Base-by-base conservation (phyloP, 2,113 vertebrate species). In the Gavialis gangeticus region DNA sequence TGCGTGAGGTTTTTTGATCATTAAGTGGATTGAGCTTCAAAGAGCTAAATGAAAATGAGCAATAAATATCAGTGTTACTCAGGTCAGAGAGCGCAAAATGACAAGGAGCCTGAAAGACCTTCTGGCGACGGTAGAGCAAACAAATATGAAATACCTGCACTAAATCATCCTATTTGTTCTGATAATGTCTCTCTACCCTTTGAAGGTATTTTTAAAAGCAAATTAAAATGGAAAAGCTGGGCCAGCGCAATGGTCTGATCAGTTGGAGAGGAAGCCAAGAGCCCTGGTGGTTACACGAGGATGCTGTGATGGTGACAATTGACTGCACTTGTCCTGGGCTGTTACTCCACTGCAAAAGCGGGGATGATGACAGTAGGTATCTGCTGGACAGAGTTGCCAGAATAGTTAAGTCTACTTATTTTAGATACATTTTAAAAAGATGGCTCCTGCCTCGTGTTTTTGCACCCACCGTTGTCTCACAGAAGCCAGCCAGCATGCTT, bases 1-100 rank as follows among this genome's bases (percentile, higher is more conserved):
- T 97, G 97, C 94, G 95, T 97, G 96, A 97, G 95, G 95, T 96
- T 96, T 46, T 97, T 97, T 97, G 97, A 97, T 98, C 97, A 90
- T 98, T 97, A 98, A 93, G 95, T 94, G 97, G 97, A 97, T 97
- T 88, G 92, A 97, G 91, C 97, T 98, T 98, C 82, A 78, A 96
- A 97, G 97, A 94, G 96, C 96, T 97, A 96, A 96, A 97, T 97
- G 96, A 97, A 97, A 97, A 97, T 95, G 93, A 89, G 95, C 96
- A 95, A 96, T 96, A 97, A 97, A 97, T 97, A 97, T 97, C 96
- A 95, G 94, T 93, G 95, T 91, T 96, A 96, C 96, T 96, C 96
- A 97, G 96, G 95, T 97, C 97, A 96, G 90, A 80, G 58, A 94
- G 95, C 91, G 91, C 87, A 92, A 95, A 96, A 96, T 92, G 92